These are phyloP conservation scores for Pocillopora verrucosa DNA, from an alignment of 64 coral and sea anemone species.

Conservation along the genomic window DNA sequence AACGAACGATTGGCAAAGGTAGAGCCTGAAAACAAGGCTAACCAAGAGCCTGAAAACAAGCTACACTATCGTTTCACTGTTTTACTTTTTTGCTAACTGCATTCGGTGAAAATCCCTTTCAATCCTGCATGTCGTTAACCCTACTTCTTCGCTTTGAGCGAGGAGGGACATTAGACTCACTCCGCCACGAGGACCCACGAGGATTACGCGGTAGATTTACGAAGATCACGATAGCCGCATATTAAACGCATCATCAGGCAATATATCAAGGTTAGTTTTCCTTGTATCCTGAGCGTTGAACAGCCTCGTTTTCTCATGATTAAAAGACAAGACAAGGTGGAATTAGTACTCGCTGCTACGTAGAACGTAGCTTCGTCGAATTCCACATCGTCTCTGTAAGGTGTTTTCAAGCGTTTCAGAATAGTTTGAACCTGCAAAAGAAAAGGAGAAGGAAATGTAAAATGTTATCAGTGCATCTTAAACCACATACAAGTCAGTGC, in stretches of 20 bases:
- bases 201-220: conserved; percentile 13
- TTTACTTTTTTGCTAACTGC: too few species aligned
- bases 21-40: too few species aligned
- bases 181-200: too few species aligned
- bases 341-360: neutral
- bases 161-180: too few species aligned
- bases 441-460: neutral
- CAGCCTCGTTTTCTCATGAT: neutral
- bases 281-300: neutral
- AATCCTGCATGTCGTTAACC: too few species aligned
- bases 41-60: too few species aligned
- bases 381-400: conserved; percentile 67
- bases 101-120: too few species aligned
- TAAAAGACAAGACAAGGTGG: neutral
- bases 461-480: neutral
- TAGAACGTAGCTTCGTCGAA: neutral
- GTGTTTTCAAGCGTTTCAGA: conserved; percentile 71
- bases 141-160: too few species aligned
- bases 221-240: conserved; percentile 86
- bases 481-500: neutral
- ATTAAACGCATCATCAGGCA: conserved; percentile 68
- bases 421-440: conserved; percentile 60
- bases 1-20: too few species aligned
- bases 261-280: conserved; percentile 47
- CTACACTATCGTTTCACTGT: too few species aligned